Percentiles rank a stretch among this genome's conserved stretches.
These are phyloP conservation scores for Ichneumoninae sp. DNA, from an alignment of 2,888 invertebrate genomes.

Conservation along the genomic window DNA sequence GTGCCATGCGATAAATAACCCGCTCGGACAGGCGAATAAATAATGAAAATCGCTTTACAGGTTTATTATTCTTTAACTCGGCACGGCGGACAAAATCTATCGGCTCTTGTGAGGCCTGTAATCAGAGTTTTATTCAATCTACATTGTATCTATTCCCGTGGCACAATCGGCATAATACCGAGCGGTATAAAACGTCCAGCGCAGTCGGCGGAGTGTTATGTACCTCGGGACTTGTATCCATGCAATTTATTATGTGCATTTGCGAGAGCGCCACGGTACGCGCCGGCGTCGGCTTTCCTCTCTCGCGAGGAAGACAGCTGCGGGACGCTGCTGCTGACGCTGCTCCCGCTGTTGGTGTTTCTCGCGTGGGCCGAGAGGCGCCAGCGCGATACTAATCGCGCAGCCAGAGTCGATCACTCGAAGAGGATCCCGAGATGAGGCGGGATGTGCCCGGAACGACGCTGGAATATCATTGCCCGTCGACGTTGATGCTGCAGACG, in stretches of 20 bases:
- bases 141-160: slow-evolving; percentile 38
- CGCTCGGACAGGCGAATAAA: slow-evolving; percentile 5
- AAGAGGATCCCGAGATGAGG: slow-evolving; percentile 22
- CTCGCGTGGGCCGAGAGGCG: slow-evolving; percentile 67
- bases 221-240: slow-evolving; percentile 42
- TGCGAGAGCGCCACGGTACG: slow-evolving; percentile 17
- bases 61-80: slow-evolving; percentile 25
- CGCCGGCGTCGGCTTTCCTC: slow-evolving; percentile 18
- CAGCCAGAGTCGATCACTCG: slow-evolving; percentile 61
- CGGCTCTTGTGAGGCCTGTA: slow-evolving; percentile 11
- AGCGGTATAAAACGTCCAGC: slow-evolving; percentile 41
- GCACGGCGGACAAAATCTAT: slow-evolving; percentile 1
- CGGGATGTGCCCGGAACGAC: slow-evolving; percentile 31
- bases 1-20: slow-evolving; percentile 42
- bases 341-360: slow-evolving; percentile 29
- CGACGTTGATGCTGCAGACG: background rate
- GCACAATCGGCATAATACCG: slow-evolving; percentile 51
- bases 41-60: slow-evolving; percentile 18
- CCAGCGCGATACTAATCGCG: slow-evolving; percentile 67
- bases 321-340: slow-evolving; percentile 34
- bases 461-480: background rate
- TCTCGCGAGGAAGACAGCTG: slow-evolving; percentile 31
- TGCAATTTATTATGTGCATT: slow-evolving; percentile 58
- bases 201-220: slow-evolving; percentile 38
- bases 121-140: slow-evolving; percentile 44